phyloP scores from a whole-genome alignment of 2,888 invertebrate genomes.

The Taenaris catops region DNA sequence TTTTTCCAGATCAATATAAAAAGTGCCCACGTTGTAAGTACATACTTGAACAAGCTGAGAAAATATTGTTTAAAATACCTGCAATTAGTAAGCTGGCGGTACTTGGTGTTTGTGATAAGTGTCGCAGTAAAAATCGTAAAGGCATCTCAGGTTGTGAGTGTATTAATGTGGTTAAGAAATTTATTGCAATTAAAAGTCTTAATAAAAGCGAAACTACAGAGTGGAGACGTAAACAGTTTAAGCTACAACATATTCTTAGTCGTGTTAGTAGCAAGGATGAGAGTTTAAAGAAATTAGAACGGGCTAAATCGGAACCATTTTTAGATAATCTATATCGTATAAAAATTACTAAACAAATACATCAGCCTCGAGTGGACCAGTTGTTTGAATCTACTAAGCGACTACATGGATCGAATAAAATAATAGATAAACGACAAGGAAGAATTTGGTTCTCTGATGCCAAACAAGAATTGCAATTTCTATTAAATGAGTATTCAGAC shows the following conservation, averaged over 20 bases:
- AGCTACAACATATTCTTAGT: background rate
- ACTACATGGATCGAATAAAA: background rate
- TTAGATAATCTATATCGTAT: background rate
- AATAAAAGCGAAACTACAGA: slow-evolving; percentile 2
- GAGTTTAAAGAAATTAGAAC: background rate
- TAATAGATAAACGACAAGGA: background rate
- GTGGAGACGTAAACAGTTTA: background rate
- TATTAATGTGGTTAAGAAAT: slow-evolving; percentile 39
- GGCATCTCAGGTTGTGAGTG: slow-evolving; percentile 37
- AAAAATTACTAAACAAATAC: background rate
- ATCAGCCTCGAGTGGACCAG: background rate
- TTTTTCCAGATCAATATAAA: slow-evolving; percentile 40
- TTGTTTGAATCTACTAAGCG: background rate
- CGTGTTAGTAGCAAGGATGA: background rate
- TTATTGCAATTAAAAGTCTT: slow-evolving; percentile 24
- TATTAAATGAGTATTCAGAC: background rate
- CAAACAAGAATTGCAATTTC: background rate
- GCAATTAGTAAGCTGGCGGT: slow-evolving; percentile 34
- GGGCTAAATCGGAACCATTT: slow-evolving; percentile 1
- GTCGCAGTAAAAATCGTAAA: slow-evolving; percentile 30
- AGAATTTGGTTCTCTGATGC: background rate
- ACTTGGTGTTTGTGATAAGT: slow-evolving; percentile 49
- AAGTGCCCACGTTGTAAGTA: slow-evolving; percentile 48
- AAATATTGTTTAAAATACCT: slow-evolving; percentile 33
- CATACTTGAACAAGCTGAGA: slow-evolving; percentile 38